Evolutionary conservation across 2,113 vertebrate genomes (phyloP).

Genomic region (Synodontis membranacea): DNA sequence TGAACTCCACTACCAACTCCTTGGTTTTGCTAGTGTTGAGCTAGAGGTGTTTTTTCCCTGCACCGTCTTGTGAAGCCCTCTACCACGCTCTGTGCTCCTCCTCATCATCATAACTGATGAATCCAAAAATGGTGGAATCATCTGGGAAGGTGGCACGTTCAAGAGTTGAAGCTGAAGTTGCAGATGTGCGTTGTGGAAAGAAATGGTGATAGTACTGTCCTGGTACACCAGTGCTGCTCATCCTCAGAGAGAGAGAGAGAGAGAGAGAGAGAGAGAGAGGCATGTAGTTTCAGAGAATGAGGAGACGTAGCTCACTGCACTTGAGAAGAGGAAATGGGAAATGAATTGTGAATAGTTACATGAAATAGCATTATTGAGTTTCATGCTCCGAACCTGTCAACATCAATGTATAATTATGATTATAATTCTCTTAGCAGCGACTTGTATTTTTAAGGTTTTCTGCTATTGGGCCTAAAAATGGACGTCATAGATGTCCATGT

Average conservation of each 20-base stretch:
- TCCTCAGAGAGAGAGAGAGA: neutral
- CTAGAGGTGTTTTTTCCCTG: no score
- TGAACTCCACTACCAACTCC: no score
- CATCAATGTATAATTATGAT: neutral
- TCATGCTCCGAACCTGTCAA: conserved; percentile 13
- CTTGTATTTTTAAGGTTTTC: neutral
- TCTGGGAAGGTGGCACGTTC: no score
- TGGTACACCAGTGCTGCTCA: no score
- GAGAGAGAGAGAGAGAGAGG: neutral
- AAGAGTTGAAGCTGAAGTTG: no score
- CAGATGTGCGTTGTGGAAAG: no score
- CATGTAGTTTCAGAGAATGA: neutral
- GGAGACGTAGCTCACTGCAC: neutral
- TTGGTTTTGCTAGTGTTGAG: no score
- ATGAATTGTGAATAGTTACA: neutral
- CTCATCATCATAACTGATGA: no score
- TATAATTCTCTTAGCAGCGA: neutral
- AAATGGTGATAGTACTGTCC: no score
- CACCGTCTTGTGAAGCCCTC: no score
- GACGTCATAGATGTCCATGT: conserved; percentile 20
- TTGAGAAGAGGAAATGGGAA: neutral
- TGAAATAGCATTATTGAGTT: neutral
- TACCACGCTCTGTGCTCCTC: no score
- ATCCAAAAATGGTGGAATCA: no score
- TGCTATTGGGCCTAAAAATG: conserved; percentile 2